Conservation (phyloP, 2,113 vertebrate genomes). For the Baryphthengus martii region DNA sequence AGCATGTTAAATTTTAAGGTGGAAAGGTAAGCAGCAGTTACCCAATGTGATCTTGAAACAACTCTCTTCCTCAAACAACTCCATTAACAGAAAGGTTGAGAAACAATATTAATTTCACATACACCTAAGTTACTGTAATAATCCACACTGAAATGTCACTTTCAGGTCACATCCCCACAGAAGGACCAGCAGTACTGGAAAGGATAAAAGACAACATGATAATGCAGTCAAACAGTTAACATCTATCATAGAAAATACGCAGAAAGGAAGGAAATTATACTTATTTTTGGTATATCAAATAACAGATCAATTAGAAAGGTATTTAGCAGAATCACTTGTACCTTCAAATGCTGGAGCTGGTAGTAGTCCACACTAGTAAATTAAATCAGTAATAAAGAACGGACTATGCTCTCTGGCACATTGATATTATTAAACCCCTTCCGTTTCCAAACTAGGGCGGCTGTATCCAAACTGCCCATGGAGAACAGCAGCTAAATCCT, state of each 20-base stretch:
- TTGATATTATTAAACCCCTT: not conserved
- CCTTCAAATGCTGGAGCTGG: not conserved
- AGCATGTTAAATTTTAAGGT: not conserved
- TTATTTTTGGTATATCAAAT: not conserved
- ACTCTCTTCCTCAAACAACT: not conserved
- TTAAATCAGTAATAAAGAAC: not conserved
- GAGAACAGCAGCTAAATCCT: not conserved
- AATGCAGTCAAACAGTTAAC: not conserved
- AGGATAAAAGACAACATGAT: not conserved
- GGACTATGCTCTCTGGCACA: not conserved
- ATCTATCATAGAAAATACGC: not conserved
- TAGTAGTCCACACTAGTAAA: not conserved
- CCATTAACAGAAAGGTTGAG: not conserved
- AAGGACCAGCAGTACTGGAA: not conserved
- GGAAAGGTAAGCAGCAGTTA: not conserved
- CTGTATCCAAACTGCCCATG: not conserved
- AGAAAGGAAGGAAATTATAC: not conserved
- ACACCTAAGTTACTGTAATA: not conserved
- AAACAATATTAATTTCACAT: not conserved
- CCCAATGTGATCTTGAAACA: not conserved
- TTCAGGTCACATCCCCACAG: not conserved
- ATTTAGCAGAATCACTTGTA: not conserved
- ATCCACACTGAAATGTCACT: not conserved
- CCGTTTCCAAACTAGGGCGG: not conserved
- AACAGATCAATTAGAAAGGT: not conserved